Evolutionary conservation across 2,113 vertebrate genomes (phyloP).

Genomic region (Odocoileus hemionus): DNA sequence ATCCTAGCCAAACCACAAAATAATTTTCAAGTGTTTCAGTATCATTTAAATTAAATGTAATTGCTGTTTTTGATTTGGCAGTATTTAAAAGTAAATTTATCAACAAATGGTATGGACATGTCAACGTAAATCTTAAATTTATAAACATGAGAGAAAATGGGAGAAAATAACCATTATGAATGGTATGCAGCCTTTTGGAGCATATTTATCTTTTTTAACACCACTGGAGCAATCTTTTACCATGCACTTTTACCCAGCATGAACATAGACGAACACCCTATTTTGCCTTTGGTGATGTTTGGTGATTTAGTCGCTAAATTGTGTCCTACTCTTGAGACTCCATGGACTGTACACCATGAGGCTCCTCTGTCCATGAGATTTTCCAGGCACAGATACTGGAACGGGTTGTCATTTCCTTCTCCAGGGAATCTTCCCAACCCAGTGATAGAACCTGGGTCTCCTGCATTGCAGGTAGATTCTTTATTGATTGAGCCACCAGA

Average conservation of each 20-base stretch:
- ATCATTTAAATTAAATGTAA: neutral
- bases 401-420: neutral
- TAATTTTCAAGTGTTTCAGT: neutral
- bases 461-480: neutral
- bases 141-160: neutral
- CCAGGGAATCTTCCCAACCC: neutral
- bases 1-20: neutral
- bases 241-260: neutral
- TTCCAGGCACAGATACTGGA: neutral
- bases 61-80: neutral
- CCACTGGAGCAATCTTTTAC: neutral
- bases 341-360: neutral
- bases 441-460: neutral
- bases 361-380: neutral
- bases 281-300: neutral
- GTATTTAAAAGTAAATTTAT: conserved; percentile 15
- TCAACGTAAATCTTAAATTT: neutral
- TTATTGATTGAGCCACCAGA: neutral
- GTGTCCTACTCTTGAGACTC: neutral
- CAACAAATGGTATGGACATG: neutral
- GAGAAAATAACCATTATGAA: neutral
- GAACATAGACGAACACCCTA: neutral
- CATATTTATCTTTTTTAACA: neutral
- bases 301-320: neutral
- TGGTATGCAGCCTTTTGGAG: neutral